phyloP scores from a whole-genome alignment of 2,797 vertebrate genomes.

The Karalla daura region DNA sequence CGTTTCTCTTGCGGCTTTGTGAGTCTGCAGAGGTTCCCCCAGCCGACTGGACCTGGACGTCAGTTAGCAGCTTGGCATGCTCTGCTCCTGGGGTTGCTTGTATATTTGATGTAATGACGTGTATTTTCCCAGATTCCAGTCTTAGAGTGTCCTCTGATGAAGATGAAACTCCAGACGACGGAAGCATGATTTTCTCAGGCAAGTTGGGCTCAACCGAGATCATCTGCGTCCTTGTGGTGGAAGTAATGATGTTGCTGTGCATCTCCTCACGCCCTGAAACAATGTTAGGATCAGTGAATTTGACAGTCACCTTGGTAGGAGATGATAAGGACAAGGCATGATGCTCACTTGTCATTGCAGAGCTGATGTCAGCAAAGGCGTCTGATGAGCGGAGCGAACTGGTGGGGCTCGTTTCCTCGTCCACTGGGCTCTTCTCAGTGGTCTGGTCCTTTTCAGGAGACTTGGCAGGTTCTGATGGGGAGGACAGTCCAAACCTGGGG shows the following conservation, averaged over 20 bases:
- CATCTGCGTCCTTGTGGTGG: conserved; percentile 84
- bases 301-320: conserved; percentile 82
- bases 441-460: conserved; percentile 45
- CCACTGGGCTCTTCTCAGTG: conserved; percentile 60
- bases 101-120: conserved; percentile 80
- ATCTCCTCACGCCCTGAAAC: conserved; percentile 47
- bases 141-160: conserved; percentile 79
- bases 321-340: conserved; percentile 63
- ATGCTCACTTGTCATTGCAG: conserved; percentile 79
- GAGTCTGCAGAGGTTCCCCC: conserved; percentile 61
- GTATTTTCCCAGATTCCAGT: conserved; percentile 77
- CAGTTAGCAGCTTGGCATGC: conserved; percentile 70
- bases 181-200: conserved; percentile 81
- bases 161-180: conserved; percentile 78
- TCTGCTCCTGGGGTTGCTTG: conserved; percentile 77
- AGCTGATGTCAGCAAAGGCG: conserved; percentile 83
- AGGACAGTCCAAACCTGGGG: conserved; percentile 87
- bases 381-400: conserved; percentile 82
- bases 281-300: conserved; percentile 73
- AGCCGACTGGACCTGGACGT: conserved; percentile 56
- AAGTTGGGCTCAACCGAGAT: conserved; percentile 82
- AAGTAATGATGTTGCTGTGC: conserved; percentile 77
- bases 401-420: conserved; percentile 77
- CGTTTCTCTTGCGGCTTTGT: conserved; percentile 36
- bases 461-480: conserved; percentile 82